phyloP scores from a whole-genome alignment of 1,140 invertebrate genomes.

The Halyomorpha halys region DNA sequence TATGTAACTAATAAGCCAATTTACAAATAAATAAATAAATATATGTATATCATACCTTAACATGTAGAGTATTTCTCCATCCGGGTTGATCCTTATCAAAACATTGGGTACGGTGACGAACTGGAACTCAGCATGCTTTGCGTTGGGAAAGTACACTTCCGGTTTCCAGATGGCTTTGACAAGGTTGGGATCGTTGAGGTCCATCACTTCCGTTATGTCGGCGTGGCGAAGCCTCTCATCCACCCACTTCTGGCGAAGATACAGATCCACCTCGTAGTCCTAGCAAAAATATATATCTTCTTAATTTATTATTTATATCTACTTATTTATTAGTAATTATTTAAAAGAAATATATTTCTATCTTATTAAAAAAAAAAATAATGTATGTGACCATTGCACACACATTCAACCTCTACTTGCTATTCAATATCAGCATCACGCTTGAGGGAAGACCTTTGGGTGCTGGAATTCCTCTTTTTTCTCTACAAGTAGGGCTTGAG shows the following conservation, averaged over 20 bases:
- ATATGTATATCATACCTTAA: slow-evolving; percentile 43
- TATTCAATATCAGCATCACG: too few relatives aligned
- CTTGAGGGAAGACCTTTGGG: too few relatives aligned
- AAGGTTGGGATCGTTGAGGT: slow-evolving; percentile 46
- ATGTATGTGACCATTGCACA: too few relatives aligned
- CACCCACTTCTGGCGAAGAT: slow-evolving; percentile 46
- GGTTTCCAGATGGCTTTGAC: slow-evolving; percentile 55
- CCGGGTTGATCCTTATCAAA: slow-evolving; percentile 49
- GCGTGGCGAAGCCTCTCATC: slow-evolving; percentile 43
- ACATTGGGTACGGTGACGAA: slow-evolving; percentile 58
- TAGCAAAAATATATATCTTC: slow-evolving; percentile 30
- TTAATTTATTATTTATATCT: too few relatives aligned
- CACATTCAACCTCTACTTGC: too few relatives aligned
- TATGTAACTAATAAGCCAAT: too few relatives aligned
- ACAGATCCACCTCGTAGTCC: slow-evolving; percentile 51
- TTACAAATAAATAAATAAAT: too few relatives aligned
- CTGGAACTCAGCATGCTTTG: slow-evolving; percentile 54
- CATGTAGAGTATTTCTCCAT: slow-evolving; percentile 54
- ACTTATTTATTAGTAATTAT: too few relatives aligned
- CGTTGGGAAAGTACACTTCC: slow-evolving; percentile 58
- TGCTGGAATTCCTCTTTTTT: too few relatives aligned
- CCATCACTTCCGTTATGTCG: slow-evolving; percentile 42
- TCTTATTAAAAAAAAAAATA: too few relatives aligned
- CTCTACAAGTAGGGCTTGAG: too few relatives aligned
- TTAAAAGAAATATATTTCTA: too few relatives aligned